A percentile compares a stretch with the other conserved stretches of the same genome.
Evolutionary conservation across 2,797 vertebrate genomes (phyloP).

Genomic region (Catamblyrhynchus diadema): DNA sequence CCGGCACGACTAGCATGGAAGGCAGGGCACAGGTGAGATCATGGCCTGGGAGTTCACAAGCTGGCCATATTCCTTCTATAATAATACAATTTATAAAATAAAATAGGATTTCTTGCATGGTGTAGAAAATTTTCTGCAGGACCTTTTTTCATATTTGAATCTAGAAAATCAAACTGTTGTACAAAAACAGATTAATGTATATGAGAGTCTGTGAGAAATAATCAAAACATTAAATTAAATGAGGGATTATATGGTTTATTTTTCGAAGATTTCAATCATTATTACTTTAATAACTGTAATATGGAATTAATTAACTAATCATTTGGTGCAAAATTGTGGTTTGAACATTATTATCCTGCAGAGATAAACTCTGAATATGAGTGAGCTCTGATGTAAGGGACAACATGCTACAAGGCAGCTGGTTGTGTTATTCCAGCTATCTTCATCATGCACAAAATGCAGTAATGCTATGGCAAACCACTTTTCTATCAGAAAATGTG

Average conservation of each 20-base stretch:
- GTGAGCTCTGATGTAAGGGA: background rate
- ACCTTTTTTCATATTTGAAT: background rate
- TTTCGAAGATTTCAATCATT: background rate
- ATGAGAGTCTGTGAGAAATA: background rate
- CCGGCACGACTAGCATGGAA: accelerated
- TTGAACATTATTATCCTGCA: background rate
- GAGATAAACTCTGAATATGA: background rate
- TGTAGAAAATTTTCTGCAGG: background rate
- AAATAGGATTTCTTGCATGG: background rate
- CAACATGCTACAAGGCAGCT: background rate
- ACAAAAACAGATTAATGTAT: background rate
- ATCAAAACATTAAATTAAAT: background rate
- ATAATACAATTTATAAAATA: background rate
- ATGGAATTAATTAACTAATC: background rate
- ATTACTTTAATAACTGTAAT: background rate
- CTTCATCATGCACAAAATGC: background rate
- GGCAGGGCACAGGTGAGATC: background rate
- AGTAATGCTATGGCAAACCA: background rate
- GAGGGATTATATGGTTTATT: background rate
- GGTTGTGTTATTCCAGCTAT: background rate
- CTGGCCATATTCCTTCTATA: background rate
- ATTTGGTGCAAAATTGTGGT: background rate
- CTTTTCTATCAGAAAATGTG: background rate
- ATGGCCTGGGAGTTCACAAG: background rate
- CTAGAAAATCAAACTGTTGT: background rate